Base-by-base conservation (phyloP, 1,140 invertebrate species). In the Calycopis cecrops region DNA sequence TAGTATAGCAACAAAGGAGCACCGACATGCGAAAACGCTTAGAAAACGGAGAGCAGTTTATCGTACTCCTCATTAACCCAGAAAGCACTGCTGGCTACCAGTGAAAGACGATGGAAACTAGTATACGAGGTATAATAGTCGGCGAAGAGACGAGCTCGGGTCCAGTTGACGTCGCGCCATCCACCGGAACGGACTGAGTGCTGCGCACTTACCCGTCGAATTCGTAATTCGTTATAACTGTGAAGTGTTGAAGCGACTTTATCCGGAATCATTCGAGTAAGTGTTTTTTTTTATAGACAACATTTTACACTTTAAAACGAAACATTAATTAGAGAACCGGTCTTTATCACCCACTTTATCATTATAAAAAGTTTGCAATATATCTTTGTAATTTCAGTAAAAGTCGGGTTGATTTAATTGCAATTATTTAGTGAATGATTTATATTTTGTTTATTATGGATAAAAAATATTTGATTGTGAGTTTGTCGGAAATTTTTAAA, bases 51-150 rank as follows among this genome's bases (percentile, higher is more conserved):
- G 67, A 68, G 60, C 63, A 63, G 62, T 66, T 59, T 64, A 71
- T 71, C 74, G 67, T 66, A 64, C 63, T 84, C 69, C 71, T 80
- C 81, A 85, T 85, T 85, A 85, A 85, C 79, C 81, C 77, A 85
- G 73, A 82, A 82, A 82, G 66, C 72, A 69, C 62, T 74, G 67
- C 65, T 65, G 69, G 61, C 69, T 65, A 64, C 69, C 76, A 82
- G 81, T 82, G 81, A 85, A 82, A 85, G 81, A 82, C 75, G 75
- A 76, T 71, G 75, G 70, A 77, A 79, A 75, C 73, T 79, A 79
- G 76, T 79, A 76, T 79, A 73, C 69, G 72, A 79, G 73, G 79
- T 85, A 82, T 80, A 82, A 80, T 84, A 79, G 74, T 61, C 62
- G 52, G 65, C 59, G 64, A 60, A 49, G 65, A 48, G 56, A 54